These are phyloP conservation scores for Drosophila chauvacae DNA, from an alignment of 1,140 invertebrate genomes.

Conservation along the genomic window DNA sequence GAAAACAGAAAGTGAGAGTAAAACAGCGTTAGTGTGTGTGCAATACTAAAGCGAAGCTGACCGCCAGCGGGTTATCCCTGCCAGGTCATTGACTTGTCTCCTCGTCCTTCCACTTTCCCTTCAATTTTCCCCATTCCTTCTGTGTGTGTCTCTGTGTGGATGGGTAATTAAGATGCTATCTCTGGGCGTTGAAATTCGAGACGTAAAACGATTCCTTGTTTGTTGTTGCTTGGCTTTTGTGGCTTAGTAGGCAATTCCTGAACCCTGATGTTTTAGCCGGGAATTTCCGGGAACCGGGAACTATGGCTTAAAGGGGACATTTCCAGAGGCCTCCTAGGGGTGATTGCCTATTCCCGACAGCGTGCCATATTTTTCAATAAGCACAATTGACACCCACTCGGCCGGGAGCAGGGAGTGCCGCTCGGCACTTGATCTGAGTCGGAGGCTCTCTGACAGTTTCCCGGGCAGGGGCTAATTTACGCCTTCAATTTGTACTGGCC, in stretches of 20 bases:
- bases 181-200: conserved; percentile 64
- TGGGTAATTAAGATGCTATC: conserved; percentile 78
- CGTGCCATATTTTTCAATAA: conserved; percentile 71
- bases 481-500: conserved; percentile 67
- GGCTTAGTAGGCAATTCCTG: conserved; percentile 25
- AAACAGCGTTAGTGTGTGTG: conserved; percentile 34
- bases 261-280: background rate
- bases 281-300: conserved; percentile 16
- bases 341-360: conserved; percentile 25
- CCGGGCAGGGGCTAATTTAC: conserved; percentile 61
- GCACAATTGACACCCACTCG: conserved; percentile 59
- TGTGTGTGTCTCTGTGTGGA: conserved; percentile 19
- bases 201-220: conserved; percentile 43
- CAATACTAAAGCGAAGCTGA: conserved; percentile 49
- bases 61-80: conserved; percentile 28
- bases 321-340: conserved; percentile 8
- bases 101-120: background rate
- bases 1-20: conserved; percentile 30
- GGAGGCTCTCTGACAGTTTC: conserved; percentile 14
- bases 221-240: conserved; percentile 23
- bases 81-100: conserved; percentile 66
- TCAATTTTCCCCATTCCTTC: background rate
- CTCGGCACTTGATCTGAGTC: conserved; percentile 9
- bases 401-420: background rate
- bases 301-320: conserved; percentile 27